Base-by-base conservation (phyloP, 92 coral and sea anemone genomes). In the Porites divaricata region DNA sequence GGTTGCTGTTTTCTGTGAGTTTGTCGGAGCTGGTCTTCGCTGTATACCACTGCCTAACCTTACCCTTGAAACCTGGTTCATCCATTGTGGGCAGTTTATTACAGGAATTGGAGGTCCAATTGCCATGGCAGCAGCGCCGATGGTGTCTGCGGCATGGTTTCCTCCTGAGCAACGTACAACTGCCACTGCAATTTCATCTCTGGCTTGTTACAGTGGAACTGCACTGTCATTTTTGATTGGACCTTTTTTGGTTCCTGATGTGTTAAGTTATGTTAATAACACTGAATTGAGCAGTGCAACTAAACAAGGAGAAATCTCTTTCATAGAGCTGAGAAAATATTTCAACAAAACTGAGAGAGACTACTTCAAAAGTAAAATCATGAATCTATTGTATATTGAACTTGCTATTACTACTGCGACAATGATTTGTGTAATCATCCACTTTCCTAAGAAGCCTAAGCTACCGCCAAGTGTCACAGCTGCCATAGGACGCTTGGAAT, bases 91-190 rank as follows among this genome's bases (percentile, higher is more conserved):
- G 4, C 99, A 96, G 89, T 92, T 96, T 67, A 89, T 96, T 51
- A 90, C 95, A n/a, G 99, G 98, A 41, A 74, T 96, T 52, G 98
- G 95, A 28, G 99, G 99, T 1, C 99, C 99, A 8, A 94, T 93
- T 67, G 98, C 98, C 54, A 95, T 96, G 99, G 98, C 99, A 65
- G 98, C 99, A 56, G 91, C 99, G 7, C 94, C 99, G 21, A 72
- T 96, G 70, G 91, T 96, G 28, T 96, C 99, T 8, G 95, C 99
- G 2, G 96, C 99, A 45, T 96, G 99, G 99, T 96, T 96, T 50
- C 99, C 99, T 4, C 99, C 99, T 1, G 90, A 94, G 49, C 99
- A 96, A 73, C 90, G 99, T 15, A 94, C 99, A 1, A 96, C 98
- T 17, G 98, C 99, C 48, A 96, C 99, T 0, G 99, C 99, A 21